phyloP scores from a whole-genome alignment of 2,113 vertebrate species.

The Chaetodon auriga region DNA sequence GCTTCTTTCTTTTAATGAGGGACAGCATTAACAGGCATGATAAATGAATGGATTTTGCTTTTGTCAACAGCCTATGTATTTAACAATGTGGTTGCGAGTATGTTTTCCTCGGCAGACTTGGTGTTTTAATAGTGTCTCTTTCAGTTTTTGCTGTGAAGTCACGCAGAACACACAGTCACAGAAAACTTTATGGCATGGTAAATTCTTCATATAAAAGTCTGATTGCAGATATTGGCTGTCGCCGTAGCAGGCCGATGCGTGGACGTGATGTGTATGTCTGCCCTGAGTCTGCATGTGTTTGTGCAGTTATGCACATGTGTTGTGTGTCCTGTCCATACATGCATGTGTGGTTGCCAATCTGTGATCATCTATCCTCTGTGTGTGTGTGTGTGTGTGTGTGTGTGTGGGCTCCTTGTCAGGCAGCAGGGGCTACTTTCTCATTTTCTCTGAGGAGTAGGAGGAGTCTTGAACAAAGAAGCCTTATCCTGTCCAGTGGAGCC shows the following conservation, averaged over 20 bases:
- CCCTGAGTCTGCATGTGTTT: conserved; percentile 36
- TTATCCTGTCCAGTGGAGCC: conserved; percentile 89
- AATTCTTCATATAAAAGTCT: conserved; percentile 16
- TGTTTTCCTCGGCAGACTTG: conserved; percentile 12
- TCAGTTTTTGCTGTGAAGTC: conserved; percentile 17
- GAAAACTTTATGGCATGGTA: conserved; percentile 7
- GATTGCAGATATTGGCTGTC: background rate
- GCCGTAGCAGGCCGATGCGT: background rate
- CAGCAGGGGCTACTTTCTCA: conserved; percentile 90
- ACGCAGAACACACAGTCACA: background rate
- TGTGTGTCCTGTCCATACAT: conserved; percentile 23
- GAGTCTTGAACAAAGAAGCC: conserved; percentile 90
- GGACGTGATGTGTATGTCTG: background rate
- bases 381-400: conserved; percentile 38
- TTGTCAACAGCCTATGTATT: conserved; percentile 8
- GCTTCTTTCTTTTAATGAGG: background rate
- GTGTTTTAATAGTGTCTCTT: conserved; percentile 5
- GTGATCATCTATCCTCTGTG: conserved; percentile 20
- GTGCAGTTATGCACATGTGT: conserved; percentile 53
- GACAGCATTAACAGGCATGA: background rate
- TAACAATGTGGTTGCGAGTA: conserved; percentile 4
- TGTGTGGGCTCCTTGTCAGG: conserved; percentile 86
- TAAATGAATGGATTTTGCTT: conserved; percentile 12
- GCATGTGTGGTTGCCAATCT: conserved; percentile 41
- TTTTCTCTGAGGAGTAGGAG: conserved; percentile 90